A percentile compares a stretch with the other conserved stretches of the same genome.
phyloP scores from a whole-genome alignment of 1,140 invertebrate species.

The Metaphire vulgaris region DNA sequence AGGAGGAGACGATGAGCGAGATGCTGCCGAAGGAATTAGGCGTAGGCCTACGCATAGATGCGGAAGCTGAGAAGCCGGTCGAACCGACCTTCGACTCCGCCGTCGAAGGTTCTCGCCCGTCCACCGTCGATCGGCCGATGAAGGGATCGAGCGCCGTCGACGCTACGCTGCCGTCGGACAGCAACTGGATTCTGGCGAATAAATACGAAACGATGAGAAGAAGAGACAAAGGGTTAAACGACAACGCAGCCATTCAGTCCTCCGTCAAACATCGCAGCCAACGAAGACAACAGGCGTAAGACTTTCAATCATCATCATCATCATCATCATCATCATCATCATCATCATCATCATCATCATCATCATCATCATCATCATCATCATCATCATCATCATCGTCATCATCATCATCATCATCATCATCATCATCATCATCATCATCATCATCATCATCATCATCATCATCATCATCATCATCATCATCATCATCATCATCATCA shows the following conservation, averaged over 20 bases:
- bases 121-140: too few species aligned
- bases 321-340: slow-evolving; percentile 20
- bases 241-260: too few species aligned
- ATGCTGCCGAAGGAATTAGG: too few species aligned
- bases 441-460: slow-evolving; percentile 20
- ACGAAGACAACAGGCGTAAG: too few species aligned
- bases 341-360: slow-evolving; percentile 22
- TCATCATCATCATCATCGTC: slow-evolving; percentile 16
- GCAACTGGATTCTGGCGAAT: not conserved
- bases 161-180: too few species aligned
- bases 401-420: slow-evolving; percentile 16
- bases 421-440: slow-evolving; percentile 17
- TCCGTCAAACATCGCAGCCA: too few species aligned
- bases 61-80: too few species aligned
- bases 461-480: not conserved
- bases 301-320: not conserved
- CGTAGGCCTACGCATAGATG: too few species aligned
- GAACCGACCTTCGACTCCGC: too few species aligned
- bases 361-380: slow-evolving; percentile 21
- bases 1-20: too few species aligned
- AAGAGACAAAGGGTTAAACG: not conserved
- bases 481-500: not conserved
- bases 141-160: too few species aligned
- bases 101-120: too few species aligned
- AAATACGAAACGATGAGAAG: not conserved